Evolutionary conservation across 2,888 invertebrate genomes (phyloP), one percentile per base, ranked within the genome.

Genomic region (Ephialtes manifestator): DNA sequence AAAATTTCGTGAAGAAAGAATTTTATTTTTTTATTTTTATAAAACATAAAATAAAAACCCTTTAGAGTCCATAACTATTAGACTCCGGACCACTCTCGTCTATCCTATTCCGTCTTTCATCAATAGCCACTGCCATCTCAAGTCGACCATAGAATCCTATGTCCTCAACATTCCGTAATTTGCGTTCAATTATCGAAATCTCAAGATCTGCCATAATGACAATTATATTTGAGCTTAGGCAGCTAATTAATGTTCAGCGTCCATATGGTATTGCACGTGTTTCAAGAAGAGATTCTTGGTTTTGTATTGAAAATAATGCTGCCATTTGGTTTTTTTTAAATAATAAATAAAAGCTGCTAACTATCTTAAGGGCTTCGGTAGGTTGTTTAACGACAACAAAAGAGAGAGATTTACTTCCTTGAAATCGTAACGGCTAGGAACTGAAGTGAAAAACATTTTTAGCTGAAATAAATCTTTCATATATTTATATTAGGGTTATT

Each of bases 161-260:
- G 24, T 39, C 20, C 35, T 28, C 35, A 31, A 13, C 43, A 24
- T 60, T 72, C 55, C 39, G 55, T 18, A 72, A 60, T 58, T 72
- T 28, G 7, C 71, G 58, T 28, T 43, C n/a, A 58, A 46, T 72
- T 72, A 71, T 72, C 72, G 55, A 60, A 58, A 72, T 39, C n/a
- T 46, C 53, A 10, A 18, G n/a, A 24, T 58, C 55, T 8, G 13
- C 10, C 58, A 28, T n/a, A n/a, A 31, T 46, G 55, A 31, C 10
- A 18, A 58, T 60, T 46, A 15, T 15, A 43, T 7, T 35, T 13
- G 24, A 24, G 55, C 31, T 28, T 3, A 58, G 58, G 24, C 28
- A 31, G 31, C 31, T 35, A 15, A 31, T 60, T 46, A 60, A 72
- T 72, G 15, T 13, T 72, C 39, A 58, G 43, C 24, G 39, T 24